These are phyloP conservation scores for Idaea biselata DNA, from an alignment of 2,888 invertebrate genomes.

Conservation along the genomic window DNA sequence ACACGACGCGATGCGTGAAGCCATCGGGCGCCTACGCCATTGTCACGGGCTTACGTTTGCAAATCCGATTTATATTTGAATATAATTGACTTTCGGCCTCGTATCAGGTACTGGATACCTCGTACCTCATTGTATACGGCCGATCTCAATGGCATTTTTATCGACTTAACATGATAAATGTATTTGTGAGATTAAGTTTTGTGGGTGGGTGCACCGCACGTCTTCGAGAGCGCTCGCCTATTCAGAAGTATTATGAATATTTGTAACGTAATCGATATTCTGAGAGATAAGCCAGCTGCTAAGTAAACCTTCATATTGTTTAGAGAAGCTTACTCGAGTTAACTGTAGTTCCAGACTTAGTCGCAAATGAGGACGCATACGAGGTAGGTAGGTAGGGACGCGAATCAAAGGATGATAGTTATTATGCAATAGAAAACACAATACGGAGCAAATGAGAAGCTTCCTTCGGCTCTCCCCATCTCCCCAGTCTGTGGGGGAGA, in stretches of 20 bases:
- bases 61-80: conserved; percentile 81
- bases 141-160: conserved; percentile 78
- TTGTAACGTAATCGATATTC: conserved; percentile 24
- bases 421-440: conserved; percentile 12
- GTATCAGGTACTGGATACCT: conserved; percentile 67
- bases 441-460: conserved; percentile 14
- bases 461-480: conserved; percentile 14
- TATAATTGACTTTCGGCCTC: conserved; percentile 78
- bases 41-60: conserved; percentile 75
- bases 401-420: background rate
- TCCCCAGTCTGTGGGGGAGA: conserved; percentile 11
- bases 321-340: conserved; percentile 8
- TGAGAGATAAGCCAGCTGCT: conserved; percentile 8
- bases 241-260: conserved; percentile 41
- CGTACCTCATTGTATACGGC: conserved; percentile 69
- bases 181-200: conserved; percentile 72
- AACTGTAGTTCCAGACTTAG: background rate
- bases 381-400: background rate
- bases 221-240: conserved; percentile 40
- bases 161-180: conserved; percentile 78
- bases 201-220: conserved; percentile 53
- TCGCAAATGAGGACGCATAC: background rate
- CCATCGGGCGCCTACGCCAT: conserved; percentile 65
- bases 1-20: conserved; percentile 24
- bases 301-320: conserved; percentile 13